Conservation (phyloP, 2,888 invertebrate genomes). For the Eilema depressum region DNA sequence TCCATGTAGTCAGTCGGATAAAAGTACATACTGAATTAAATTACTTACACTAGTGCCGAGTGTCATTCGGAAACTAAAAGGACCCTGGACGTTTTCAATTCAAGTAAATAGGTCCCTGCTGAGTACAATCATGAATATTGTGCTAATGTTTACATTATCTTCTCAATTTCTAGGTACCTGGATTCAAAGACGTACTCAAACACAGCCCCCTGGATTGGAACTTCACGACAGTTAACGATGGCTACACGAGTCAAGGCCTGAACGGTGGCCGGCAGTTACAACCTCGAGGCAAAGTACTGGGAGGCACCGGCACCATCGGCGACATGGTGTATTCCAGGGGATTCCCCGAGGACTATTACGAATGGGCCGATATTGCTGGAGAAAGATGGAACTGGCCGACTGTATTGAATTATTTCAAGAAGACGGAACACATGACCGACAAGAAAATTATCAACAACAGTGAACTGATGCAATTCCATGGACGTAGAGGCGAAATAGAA, state of each 20-base stretch:
- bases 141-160: neutral
- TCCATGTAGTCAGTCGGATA: neutral
- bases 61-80: neutral
- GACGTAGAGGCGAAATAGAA: conserved; percentile 69
- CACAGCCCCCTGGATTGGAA: conserved; percentile 74
- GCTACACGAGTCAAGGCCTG: conserved; percentile 66
- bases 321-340: conserved; percentile 79
- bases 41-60: neutral
- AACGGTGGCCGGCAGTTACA: conserved; percentile 64
- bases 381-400: conserved; percentile 70
- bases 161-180: conserved; percentile 66
- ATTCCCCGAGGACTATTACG: conserved; percentile 72
- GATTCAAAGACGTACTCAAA: conserved; percentile 60
- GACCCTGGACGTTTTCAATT: too few species aligned
- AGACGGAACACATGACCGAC: conserved; percentile 74
- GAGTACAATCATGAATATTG: neutral
- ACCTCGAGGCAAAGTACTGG: conserved; percentile 75
- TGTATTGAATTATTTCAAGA: conserved; percentile 73
- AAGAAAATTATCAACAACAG: conserved; percentile 63
- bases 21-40: neutral
- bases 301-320: conserved; percentile 75
- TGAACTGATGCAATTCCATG: conserved; percentile 66
- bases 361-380: conserved; percentile 68
- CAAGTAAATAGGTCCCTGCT: neutral
- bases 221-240: conserved; percentile 69